Conservation (phyloP, 2,797 vertebrate genomes). For the Acridotheres tristis region DNA sequence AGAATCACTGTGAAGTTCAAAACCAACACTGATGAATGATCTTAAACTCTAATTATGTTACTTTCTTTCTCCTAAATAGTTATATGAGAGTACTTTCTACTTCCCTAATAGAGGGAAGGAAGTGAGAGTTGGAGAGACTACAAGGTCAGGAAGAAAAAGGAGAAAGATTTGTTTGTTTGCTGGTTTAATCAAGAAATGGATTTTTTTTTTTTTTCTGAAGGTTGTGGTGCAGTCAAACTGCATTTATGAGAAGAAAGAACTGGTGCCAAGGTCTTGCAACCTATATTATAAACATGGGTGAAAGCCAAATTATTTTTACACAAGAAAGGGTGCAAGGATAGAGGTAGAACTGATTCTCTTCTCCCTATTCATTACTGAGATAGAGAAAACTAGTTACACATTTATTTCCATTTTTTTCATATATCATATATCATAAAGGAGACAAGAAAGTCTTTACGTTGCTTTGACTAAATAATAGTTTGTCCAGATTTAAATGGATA, state of each 20-base stretch:
- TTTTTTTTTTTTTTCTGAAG: not conserved
- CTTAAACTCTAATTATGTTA: not conserved
- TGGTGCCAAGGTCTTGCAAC: not conserved
- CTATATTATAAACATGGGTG: not conserved
- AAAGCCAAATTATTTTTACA: not conserved
- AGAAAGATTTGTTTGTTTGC: not conserved
- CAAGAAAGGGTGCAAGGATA: not conserved
- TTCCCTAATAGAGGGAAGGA: not conserved
- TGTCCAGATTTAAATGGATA: not conserved
- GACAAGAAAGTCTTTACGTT: not conserved
- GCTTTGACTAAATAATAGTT: not conserved
- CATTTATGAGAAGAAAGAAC: not conserved
- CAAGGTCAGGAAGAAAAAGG: not conserved
- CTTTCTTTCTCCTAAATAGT: not conserved
- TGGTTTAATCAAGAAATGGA: slow-evolving; percentile 9
- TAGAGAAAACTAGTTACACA: not conserved
- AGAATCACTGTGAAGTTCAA: not conserved
- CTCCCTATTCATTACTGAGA: not conserved
- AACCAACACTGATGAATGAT: not conserved
- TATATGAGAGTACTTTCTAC: not conserved
- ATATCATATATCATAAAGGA: not conserved
- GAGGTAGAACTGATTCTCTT: not conserved
- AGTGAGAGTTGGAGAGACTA: not conserved
- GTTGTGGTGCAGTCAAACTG: not conserved
- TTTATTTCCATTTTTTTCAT: not conserved